Evolutionary conservation across 2,797 vertebrate species (phyloP).

Genomic region (Galago senegalensis): DNA sequence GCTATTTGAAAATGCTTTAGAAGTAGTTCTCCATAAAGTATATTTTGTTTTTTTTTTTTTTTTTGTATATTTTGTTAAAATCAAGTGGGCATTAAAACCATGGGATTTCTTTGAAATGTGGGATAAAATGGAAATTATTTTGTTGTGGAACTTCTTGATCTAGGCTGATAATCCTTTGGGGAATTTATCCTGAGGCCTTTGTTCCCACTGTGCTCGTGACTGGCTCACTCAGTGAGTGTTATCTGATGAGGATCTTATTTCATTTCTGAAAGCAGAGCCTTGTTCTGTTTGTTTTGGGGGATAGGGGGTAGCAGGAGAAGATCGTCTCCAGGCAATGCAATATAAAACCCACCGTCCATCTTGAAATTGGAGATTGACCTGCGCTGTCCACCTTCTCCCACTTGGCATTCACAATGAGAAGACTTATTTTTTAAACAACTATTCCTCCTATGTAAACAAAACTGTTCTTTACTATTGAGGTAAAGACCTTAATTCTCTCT

Average conservation of each 20-base stretch:
- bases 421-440: background rate
- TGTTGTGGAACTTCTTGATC: slow-evolving; percentile 16
- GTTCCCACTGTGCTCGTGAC: background rate
- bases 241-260: slow-evolving; percentile 77
- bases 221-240: slow-evolving; percentile 49
- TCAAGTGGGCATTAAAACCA: slow-evolving; percentile 8
- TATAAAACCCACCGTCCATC: background rate
- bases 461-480: background rate
- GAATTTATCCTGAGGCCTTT: slow-evolving; percentile 50
- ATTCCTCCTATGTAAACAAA: slow-evolving; percentile 4
- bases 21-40: slow-evolving; percentile 27
- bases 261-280: slow-evolving; percentile 69
- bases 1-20: slow-evolving; percentile 29
- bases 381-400: background rate
- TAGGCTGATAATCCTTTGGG: slow-evolving; percentile 45
- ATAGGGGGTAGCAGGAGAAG: slow-evolving; percentile 3
- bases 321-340: background rate
- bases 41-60: no score
- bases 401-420: background rate
- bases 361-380: background rate
- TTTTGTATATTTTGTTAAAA: background rate
- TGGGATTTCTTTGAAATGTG: slow-evolving; percentile 48
- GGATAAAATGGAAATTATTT: slow-evolving; percentile 39
- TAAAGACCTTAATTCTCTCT: background rate
- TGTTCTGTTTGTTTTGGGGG: slow-evolving; percentile 56